Percentiles rank a stretch among this genome's conserved stretches.
Conservation (phyloP, 2,888 invertebrate genomes). For the Melinaea menophilus region DNA sequence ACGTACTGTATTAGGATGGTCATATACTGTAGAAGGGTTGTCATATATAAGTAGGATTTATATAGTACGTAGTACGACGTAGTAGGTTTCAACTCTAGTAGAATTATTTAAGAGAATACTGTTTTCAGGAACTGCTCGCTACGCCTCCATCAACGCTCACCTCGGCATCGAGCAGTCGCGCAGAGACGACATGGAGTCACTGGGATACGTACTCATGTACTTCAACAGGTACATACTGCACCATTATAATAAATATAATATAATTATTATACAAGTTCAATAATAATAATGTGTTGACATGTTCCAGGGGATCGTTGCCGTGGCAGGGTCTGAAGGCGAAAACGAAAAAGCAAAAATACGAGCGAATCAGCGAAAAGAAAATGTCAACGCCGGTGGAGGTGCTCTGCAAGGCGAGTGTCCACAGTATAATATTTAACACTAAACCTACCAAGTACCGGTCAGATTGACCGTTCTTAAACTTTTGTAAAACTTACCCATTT, state of each 20-base stretch:
- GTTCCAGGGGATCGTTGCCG: slow-evolving; percentile 88
- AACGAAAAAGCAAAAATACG: slow-evolving; percentile 99
- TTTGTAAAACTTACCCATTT: no score
- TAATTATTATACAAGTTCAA: not conserved
- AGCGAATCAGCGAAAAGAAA: slow-evolving; percentile 99
- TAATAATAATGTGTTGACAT: not conserved
- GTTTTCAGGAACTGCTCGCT: slow-evolving; percentile 89
- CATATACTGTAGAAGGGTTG: no score
- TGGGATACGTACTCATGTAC: slow-evolving; percentile 99
- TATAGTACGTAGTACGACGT: no score
- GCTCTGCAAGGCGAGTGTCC: slow-evolving; percentile 89
- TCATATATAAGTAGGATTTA: no score
- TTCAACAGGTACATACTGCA: slow-evolving; percentile 83
- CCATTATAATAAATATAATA: no score
- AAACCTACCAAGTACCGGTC: no score
- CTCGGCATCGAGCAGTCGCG: slow-evolving; percentile 99
- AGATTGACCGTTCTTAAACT: no score
- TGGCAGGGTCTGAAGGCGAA: slow-evolving; percentile 99
- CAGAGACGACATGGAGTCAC: slow-evolving; percentile 99
- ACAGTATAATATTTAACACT: no score
- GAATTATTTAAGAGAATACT: no score
- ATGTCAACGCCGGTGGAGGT: slow-evolving; percentile 99
- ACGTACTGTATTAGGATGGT: no score
- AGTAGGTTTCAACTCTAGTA: no score
- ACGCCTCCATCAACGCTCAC: slow-evolving; percentile 99